phyloP scores from a whole-genome alignment of 92 coral and sea anemone genomes.

The Scolanthus callimorphus region DNA sequence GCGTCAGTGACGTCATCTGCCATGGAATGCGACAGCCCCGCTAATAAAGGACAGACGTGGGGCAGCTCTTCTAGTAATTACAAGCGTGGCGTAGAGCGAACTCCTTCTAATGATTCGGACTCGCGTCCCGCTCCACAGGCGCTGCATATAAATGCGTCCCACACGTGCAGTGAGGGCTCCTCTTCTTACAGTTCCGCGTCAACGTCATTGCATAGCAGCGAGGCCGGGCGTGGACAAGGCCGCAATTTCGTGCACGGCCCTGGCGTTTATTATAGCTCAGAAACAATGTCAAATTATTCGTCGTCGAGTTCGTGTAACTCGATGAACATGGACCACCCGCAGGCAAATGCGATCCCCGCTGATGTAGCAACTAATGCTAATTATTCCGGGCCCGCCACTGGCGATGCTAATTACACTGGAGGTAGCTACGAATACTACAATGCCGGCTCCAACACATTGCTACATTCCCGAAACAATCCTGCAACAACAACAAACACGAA shows the following conservation, averaged over 20 bases:
- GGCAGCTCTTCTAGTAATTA: slow-evolving; percentile 63
- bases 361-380: slow-evolving; percentile 24
- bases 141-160: slow-evolving; percentile 62
- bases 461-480: slow-evolving; percentile 67
- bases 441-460: slow-evolving; percentile 64
- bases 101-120: slow-evolving; percentile 86
- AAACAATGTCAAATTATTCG: slow-evolving; percentile 83
- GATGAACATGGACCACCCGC: slow-evolving; percentile 60
- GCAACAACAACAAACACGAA: too few relatives aligned
- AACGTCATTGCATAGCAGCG: slow-evolving; percentile 70
- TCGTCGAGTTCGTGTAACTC: slow-evolving; percentile 85
- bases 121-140: slow-evolving; percentile 67
- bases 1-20: slow-evolving; percentile 92
- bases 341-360: slow-evolving; percentile 15
- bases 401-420: slow-evolving; percentile 47
- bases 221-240: slow-evolving; percentile 68
- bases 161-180: slow-evolving; percentile 80
- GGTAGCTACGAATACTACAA: slow-evolving; percentile 33
- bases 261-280: slow-evolving; percentile 81
- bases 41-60: slow-evolving; percentile 89
- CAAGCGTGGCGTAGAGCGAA: slow-evolving; percentile 70
- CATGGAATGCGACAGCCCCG: slow-evolving; percentile 99
- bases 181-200: slow-evolving; percentile 90
- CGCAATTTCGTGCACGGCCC: slow-evolving; percentile 63
- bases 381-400: slow-evolving; percentile 52